Base-by-base conservation (phyloP, 64 coral and sea anemone species). In the Pocillopora verrucosa region DNA sequence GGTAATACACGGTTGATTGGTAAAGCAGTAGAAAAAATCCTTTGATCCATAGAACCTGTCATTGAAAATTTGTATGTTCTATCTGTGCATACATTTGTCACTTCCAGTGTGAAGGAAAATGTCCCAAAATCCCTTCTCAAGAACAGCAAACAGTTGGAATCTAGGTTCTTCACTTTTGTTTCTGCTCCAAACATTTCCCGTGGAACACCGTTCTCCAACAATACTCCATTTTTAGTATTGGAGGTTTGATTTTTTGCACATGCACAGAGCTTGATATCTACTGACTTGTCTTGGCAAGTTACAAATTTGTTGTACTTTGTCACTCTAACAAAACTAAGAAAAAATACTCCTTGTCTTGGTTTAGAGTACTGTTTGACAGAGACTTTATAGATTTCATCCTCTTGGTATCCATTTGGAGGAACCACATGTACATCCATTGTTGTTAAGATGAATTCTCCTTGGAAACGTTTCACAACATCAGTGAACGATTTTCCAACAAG, bases 331-430 rank as follows among this genome's bases (percentile, higher is more conserved):
- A 63, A 82, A 58, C 30, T 59, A 2, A 45, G 37, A 16, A 77
- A 77, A 38, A 16, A 57, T 10, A 77, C 75, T 77, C 41, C 56
- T 38, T 77, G 36, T 58, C 56, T 22, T 3, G 61, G 74, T 68
- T 65, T 58, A 15, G 74, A 45, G 9, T 68, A 38, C 11, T 36
- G 58, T 78, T 74, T 20, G 4, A 94, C 69, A 22, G 88, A 88
- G n/a, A 95, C 78, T 65, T 87, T 76, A 63, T 89, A 95, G 13
- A 95, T 79, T 82, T 95, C 94, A 56, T 92, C 86, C 2, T 90
- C 61, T 19, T 56, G 58, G 10, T 76, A 45, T 20, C 74, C 80
- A 6, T 37, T 60, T 24, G 73, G 67, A 19, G 92, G 58, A 26
- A 73, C 80, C 41, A 95, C 90, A 22, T 89, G 84, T 17, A 95